A percentile compares a stretch with the other conserved stretches of the same genome.
Evolutionary conservation across 2,113 vertebrate species (phyloP).

Genomic region (Saimiri boliviensis): DNA sequence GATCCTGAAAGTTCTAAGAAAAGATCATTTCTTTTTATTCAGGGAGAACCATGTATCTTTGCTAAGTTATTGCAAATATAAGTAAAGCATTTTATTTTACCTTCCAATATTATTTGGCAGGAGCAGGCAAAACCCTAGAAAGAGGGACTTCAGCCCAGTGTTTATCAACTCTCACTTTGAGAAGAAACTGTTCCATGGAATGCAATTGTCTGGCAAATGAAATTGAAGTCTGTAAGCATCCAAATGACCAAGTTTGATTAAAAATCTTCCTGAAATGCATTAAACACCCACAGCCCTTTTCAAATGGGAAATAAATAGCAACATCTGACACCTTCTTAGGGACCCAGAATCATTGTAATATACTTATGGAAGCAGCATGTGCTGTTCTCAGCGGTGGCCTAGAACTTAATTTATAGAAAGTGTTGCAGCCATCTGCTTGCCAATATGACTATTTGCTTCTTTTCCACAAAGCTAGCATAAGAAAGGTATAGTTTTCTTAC

Average conservation of each 20-base stretch:
- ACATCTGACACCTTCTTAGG: neutral
- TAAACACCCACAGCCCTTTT: neutral
- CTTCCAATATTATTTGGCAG: neutral
- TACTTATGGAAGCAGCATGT: neutral
- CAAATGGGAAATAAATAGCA: slow-evolving; percentile 29
- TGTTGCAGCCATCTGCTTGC: neutral
- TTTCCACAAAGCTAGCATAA: neutral
- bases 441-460: neutral
- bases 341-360: neutral
- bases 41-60: neutral
- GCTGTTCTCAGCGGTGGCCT: neutral
- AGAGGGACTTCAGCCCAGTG: neutral
- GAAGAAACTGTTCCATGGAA: neutral
- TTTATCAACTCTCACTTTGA: neutral
- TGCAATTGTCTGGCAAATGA: neutral
- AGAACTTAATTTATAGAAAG: neutral
- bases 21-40: neutral
- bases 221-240: neutral
- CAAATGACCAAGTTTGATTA: neutral
- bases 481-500: neutral
- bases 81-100: neutral
- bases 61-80: neutral
- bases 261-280: neutral
- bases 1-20: neutral
- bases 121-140: neutral